Evolutionary conservation across 1,140 invertebrate species (phyloP).

Genomic region (Heliconius eleuchia): DNA sequence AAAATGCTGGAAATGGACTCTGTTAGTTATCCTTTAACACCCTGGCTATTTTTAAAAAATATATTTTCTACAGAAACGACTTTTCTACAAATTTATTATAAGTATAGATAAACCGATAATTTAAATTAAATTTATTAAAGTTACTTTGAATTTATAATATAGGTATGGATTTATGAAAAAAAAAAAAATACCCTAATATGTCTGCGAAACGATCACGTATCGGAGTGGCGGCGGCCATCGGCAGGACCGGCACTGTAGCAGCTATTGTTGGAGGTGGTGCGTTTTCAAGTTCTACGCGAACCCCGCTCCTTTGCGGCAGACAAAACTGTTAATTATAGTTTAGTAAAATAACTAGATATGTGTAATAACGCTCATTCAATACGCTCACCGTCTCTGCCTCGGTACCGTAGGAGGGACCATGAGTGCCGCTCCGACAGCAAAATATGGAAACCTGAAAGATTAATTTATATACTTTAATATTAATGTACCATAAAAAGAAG

Average conservation of each 20-base stretch:
- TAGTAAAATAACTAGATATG: neutral
- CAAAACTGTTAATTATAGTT: neutral
- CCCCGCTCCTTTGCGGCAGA: conserved; percentile 30
- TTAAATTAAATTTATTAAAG: no score
- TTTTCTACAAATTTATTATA: no score
- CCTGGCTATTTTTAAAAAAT: no score
- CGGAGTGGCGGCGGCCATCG: conserved; percentile 33
- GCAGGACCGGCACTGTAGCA: conserved; percentile 10
- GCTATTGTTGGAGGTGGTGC: conserved; percentile 16
- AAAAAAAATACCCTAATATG: conserved; percentile 54
- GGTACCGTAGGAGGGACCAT: conserved; percentile 59
- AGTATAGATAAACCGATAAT: no score
- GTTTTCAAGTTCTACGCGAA: conserved; percentile 41
- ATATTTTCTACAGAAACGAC: no score
- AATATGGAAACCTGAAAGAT: conserved; percentile 66
- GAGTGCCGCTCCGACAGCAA: conserved; percentile 65
- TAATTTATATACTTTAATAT: neutral
- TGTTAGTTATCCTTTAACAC: no score
- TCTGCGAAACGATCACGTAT: conserved; percentile 58
- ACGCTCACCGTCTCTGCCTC: conserved; percentile 55
- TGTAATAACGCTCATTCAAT: neutral
- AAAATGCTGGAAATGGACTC: no score
- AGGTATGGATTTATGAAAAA: no score
- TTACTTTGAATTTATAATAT: no score
- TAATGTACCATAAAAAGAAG: no score